Percentiles rank a stretch among this genome's conserved stretches.
phyloP scores from a whole-genome alignment of 2,113 vertebrate genomes.

The Dasyornis broadbenti region DNA sequence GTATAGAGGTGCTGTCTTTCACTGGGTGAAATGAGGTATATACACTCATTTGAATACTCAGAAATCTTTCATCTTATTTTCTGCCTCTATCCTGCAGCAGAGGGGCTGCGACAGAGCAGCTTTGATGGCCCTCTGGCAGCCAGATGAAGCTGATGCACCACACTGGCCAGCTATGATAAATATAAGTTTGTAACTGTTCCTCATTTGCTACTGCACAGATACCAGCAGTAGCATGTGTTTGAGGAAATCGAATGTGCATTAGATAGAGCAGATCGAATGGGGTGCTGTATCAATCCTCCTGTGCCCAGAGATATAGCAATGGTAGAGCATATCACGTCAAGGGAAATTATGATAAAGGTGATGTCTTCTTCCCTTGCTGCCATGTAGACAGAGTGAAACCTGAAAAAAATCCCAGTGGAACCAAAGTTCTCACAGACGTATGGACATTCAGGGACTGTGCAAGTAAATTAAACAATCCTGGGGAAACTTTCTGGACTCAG shows the following conservation, averaged over 20 bases:
- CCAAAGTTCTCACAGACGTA: background rate
- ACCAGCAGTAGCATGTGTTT: background rate
- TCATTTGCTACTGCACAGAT: background rate
- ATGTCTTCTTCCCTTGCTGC: background rate
- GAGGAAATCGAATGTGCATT: background rate
- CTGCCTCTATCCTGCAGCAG: background rate
- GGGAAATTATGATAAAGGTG: background rate
- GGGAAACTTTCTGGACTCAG: background rate
- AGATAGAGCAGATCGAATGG: background rate
- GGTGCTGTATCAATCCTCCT: background rate
- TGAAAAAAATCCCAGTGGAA: background rate
- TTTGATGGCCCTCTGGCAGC: background rate
- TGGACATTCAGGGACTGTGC: background rate
- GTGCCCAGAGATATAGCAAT: background rate
- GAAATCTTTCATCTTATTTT: background rate
- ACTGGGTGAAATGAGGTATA: background rate
- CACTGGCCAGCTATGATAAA: background rate
- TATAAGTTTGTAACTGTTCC: background rate
- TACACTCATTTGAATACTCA: background rate
- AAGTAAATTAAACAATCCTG: background rate
- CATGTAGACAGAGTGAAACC: background rate
- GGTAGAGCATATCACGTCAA: background rate
- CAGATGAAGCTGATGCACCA: too few relatives aligned
- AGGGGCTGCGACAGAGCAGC: background rate
- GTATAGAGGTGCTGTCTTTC: background rate